Evolutionary conservation across 1,140 invertebrate species (phyloP), one percentile per base, ranked within the genome.

Genomic region (Drosophila miranda): DNA sequence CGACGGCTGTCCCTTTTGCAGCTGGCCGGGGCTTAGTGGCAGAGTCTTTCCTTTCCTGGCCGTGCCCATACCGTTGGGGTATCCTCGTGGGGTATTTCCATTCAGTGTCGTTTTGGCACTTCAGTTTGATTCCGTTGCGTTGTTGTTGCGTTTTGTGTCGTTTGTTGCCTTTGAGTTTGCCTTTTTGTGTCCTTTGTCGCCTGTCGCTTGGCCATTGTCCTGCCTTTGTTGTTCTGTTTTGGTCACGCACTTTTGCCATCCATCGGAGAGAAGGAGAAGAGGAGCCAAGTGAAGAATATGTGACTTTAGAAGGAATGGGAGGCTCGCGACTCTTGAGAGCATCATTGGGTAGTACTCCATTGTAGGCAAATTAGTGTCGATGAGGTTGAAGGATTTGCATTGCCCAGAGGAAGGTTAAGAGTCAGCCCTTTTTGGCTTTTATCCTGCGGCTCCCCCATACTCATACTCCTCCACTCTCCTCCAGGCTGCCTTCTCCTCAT

Each of bases 341-440:
- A 44, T 62, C 66, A 80, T 80, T 75, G 34, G 34, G 11, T 74
- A 48, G 60, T 61, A 56, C 74, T 73, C 63, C 64, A 86, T 86
- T 87, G 81, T 77, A 73, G 75, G 68, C 81, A 86, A 86, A 86
- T 86, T 87, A 86, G 77, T 78, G 81, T 86, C 81, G 69, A 86
- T 81, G 61, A 49, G 81, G 68, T 70, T 45, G 42, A 26, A 51
- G 16, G 43, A 21, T 45, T 34, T 6, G 11, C 30, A 3, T 4
- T 3, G 1, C 34, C 4, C 34, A 38, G 3, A 5, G 11, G 11
- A 9, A 38, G 34, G 2, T 13, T 0, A 38, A 13, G 42, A 7
- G 23, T 21, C 0, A 14, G 7, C 26, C 21, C 14, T 44, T 26
- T 28, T 53, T 26, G 23, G 23, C 19, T 19, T 19, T 2, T 19